A percentile compares a stretch with the other conserved stretches of the same genome.
These are phyloP conservation scores for Drosophila pandora DNA, from an alignment of 1,140 invertebrate species.

Conservation along the genomic window DNA sequence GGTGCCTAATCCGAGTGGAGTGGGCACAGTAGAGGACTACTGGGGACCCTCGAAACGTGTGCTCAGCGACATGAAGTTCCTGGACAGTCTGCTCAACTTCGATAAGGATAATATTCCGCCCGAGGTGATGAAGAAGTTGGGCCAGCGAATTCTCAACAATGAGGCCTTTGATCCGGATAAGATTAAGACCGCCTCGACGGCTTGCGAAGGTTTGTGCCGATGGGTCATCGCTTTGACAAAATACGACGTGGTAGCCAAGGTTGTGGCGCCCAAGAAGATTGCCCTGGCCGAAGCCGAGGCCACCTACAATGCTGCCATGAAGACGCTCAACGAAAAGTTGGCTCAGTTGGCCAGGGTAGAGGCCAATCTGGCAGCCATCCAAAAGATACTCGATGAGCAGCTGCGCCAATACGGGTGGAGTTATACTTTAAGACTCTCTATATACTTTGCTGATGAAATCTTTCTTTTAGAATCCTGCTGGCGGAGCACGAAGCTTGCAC, in stretches of 20 bases:
- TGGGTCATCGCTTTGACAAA: constrained; percentile 97
- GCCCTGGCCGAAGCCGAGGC: constrained; percentile 91
- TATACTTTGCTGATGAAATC: neutral
- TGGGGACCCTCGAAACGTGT: constrained; percentile 97
- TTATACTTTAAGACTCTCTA: neutral
- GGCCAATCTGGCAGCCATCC: constrained; percentile 88
- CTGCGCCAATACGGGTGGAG: constrained; percentile 82
- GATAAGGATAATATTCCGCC: constrained; percentile 97
- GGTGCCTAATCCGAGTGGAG: constrained; percentile 89
- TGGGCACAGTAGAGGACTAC: constrained; percentile 93
- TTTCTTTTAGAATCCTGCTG: constrained; percentile 87
- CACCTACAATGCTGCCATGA: constrained; percentile 88
- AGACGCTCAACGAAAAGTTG: constrained; percentile 90
- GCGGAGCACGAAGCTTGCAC: constrained; percentile 94
- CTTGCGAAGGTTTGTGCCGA: constrained; percentile 92
- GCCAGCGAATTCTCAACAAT: constrained; percentile 91
- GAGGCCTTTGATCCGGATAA: constrained; percentile 96
- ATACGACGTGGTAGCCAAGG: constrained; percentile 95
- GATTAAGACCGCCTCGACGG: constrained; percentile 91
- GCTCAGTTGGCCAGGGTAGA: constrained; percentile 88
- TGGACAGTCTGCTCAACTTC: constrained; percentile 92
- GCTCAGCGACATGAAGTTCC: constrained; percentile 95
- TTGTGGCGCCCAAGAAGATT: constrained; percentile 93
- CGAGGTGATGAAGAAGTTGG: constrained; percentile 92
- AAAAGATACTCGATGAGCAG: constrained; percentile 88